Percentiles rank a stretch among this genome's conserved stretches.
Conservation (phyloP, 1,140 invertebrate genomes). For the Meloidogyne floridensis region DNA sequence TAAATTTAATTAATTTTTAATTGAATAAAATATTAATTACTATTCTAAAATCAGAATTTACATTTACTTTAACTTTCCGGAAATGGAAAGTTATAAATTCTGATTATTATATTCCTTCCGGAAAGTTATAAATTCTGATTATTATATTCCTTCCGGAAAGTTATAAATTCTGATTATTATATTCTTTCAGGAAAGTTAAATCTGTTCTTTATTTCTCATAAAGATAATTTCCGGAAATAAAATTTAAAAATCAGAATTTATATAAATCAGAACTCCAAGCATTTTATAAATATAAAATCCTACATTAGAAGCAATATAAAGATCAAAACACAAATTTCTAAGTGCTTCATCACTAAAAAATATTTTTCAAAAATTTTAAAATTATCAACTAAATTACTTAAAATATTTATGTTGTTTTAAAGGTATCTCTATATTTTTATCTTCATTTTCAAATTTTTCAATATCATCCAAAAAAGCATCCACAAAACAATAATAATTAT, state of each 20-base stretch:
- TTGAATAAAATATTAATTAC: neutral
- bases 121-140: too few relatives aligned
- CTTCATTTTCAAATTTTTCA: neutral
- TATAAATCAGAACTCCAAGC: too few relatives aligned
- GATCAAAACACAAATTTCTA: constrained; percentile 24
- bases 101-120: too few relatives aligned
- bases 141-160: neutral
- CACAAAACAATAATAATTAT: neutral
- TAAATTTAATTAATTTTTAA: neutral
- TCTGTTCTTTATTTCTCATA: too few relatives aligned
- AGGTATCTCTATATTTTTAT: constrained; percentile 7
- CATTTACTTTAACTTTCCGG: neutral
- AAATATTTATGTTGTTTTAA: constrained; percentile 30
- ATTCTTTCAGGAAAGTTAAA: too few relatives aligned
- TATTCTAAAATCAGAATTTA: neutral
- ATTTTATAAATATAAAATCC: too few relatives aligned
- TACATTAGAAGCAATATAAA: constrained; percentile 28
- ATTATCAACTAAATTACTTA: constrained; percentile 14
- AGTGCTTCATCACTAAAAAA: constrained; percentile 17
- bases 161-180: too few relatives aligned
- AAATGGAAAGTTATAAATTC: too few relatives aligned
- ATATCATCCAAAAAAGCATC: constrained; percentile 26
- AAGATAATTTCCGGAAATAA: too few relatives aligned
- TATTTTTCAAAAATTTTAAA: neutral
- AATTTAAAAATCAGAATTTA: too few relatives aligned